These are phyloP conservation scores for Mystacides longicornis DNA, from an alignment of 2,888 invertebrate genomes.

Conservation along the genomic window DNA sequence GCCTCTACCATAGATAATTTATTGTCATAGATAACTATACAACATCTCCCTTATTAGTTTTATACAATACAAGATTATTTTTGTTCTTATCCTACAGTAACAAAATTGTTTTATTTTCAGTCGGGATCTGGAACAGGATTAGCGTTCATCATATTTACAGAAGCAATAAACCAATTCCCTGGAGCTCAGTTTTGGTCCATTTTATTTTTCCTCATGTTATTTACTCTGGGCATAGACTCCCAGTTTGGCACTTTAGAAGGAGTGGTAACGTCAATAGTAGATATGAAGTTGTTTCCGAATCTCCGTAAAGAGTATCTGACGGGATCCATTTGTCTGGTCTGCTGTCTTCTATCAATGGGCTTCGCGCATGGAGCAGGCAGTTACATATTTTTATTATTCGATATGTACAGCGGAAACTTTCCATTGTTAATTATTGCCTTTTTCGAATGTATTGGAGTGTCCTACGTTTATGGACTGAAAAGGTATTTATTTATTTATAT, in stretches of 20 bases:
- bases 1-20: too few relatives aligned
- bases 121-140: conserved; percentile 94
- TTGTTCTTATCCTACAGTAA: too few relatives aligned
- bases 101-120: conserved; percentile 52
- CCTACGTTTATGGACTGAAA: conserved; percentile 90
- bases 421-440: conserved; percentile 88
- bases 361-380: conserved; percentile 92
- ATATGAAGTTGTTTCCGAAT: conserved; percentile 90
- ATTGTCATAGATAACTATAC: too few relatives aligned
- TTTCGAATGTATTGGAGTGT: conserved; percentile 84
- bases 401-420: conserved; percentile 90
- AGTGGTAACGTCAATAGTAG: conserved; percentile 90
- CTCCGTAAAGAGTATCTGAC: conserved; percentile 83
- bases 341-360: conserved; percentile 79
- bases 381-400: conserved; percentile 89
- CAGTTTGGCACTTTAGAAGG: conserved; percentile 95
- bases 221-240: conserved; percentile 93
- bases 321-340: conserved; percentile 70
- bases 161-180: conserved; percentile 96
- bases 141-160: conserved; percentile 95
- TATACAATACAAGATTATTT: too few relatives aligned
- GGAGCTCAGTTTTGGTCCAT: conserved; percentile 95
- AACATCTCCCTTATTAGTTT: too few relatives aligned
- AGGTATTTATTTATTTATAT: conserved; percentile 65
- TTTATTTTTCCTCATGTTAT: conserved; percentile 93